Base-by-base conservation (phyloP, 2,797 vertebrate species). In the Sternarchorhynchus goeldii region DNA sequence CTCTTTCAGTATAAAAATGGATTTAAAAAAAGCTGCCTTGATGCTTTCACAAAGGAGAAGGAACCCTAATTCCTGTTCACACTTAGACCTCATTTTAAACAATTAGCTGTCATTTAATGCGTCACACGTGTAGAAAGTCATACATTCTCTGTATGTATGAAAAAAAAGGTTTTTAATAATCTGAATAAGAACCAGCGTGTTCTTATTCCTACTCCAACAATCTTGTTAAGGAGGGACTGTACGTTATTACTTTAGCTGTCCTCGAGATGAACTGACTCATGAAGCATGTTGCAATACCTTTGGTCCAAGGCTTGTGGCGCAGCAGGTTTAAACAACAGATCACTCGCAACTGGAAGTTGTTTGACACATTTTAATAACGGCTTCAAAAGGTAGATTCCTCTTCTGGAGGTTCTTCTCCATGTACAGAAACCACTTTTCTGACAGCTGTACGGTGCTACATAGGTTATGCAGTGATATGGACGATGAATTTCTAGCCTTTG, bases 281-380 rank as follows among this genome's bases (percentile, higher is more conserved):
- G 4, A 20, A 25, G 17, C 7, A 55, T 29, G 12, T 31, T 3
- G 17, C 31, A 45, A 76, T 32, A 55, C 21, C 5, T 1, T 32
- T 4, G 3, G 57, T 18, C 25, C 16, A 14, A 55, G 25, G 2
- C 25, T 68, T 21, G 17, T 39, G 25, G 16, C 8, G 41, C 36
- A 55, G 53, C 31, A 16, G 21, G 17, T 8, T 53, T 70, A 55
- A 76, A 62, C 45, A 80, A 53, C 41, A 69, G 0, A 64, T 50
- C 50, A 62, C 18, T 81, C 31, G 18, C 63, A 69, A 57, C 71
- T 83, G 67, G 69, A 89, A 88, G 82, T 41, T 56, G 64, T 71
- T 76, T 21, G 32, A 77, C 29, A 8, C 60, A 83, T 77, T 92
- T 92, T 90, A 92, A 86, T 92, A 82, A 86, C 75, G 31, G 32